Evolutionary conservation across 1,140 invertebrate genomes (phyloP).

Genomic region (Asbolus verrucosus): DNA sequence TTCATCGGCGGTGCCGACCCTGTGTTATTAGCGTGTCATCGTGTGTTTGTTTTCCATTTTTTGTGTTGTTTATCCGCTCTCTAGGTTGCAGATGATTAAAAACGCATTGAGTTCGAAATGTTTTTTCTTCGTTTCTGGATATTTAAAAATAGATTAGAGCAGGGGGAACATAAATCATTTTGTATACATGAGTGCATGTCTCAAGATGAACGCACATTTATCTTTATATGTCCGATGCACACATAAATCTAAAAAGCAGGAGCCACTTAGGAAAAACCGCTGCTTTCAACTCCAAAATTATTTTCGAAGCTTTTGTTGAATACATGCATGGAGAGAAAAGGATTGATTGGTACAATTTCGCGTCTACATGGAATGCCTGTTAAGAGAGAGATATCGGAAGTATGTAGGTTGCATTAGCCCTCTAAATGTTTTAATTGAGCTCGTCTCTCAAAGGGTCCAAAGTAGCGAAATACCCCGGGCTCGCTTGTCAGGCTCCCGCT

Average conservation of each 20-base stretch:
- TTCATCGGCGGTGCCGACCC: background rate
- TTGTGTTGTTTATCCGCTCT: constrained; percentile 1
- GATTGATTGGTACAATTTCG: constrained; percentile 4
- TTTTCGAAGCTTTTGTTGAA: background rate
- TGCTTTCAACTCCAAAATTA: constrained; percentile 12
- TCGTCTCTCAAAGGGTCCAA: constrained; percentile 11
- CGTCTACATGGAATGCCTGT: background rate
- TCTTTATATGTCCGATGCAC: constrained; percentile 18
- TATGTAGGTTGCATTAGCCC: constrained; percentile 21
- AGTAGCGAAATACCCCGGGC: background rate
- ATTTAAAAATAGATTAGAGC: constrained; percentile 29
- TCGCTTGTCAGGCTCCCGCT: background rate
- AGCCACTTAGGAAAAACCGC: constrained; percentile 16
- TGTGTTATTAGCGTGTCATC: background rate
- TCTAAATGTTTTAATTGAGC: constrained; percentile 30
- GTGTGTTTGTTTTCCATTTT: background rate
- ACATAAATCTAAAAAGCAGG: background rate
- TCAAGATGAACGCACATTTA: constrained; percentile 9
- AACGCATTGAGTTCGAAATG: constrained; percentile 11
- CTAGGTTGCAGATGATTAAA: constrained; percentile 7
- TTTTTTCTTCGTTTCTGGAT: constrained; percentile 1
- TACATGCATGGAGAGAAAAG: background rate
- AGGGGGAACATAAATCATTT: constrained; percentile 7
- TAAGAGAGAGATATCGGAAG: constrained; percentile 8
- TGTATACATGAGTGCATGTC: background rate